Evolutionary conservation across 2,888 invertebrate genomes (phyloP), one percentile per base, ranked within the genome.

Genomic region (Hetaerina titia): DNA sequence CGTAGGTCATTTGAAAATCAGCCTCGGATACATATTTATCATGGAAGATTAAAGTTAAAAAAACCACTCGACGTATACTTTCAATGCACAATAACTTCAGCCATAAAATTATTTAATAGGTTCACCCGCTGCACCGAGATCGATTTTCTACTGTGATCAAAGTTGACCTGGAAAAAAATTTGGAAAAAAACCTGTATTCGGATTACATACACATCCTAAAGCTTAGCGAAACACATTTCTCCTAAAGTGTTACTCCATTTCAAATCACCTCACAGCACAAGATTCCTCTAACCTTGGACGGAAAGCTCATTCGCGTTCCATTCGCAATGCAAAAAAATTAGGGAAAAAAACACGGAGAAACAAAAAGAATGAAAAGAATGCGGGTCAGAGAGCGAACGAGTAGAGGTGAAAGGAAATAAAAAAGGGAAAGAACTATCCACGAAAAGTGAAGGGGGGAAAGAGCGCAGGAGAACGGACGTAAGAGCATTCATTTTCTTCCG

Each of bases 401-500:
- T 13, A 13, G n/a, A n/a, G 60, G 11, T 17, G 81, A 45, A 31
- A 31, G 31, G 22, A 31, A 13, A 7, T 19, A 31, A 31, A 45
- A 25, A 74, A 74, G 74, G 25, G 74, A 19, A 19, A 4, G 19
- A 6, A 69, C 22, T 17, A n/a, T 19, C 9, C 8, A 8, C 9
- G 19, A n/a, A 7, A 7, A 19, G 64, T 15, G 69, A 69, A 69
- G n/a, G 7, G n/a, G 69, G 69, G 22, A 22, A 9, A 81, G 81
- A 11, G 81, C 4, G 31, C 19, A 31, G 31, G 31, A 31, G 15
- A 22, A 11, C 81, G 81, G 81, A 81, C 81, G 81, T 81, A 81
- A 31, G 81, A 81, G 81, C 81, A 81, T 81, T 81, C 81, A 81
- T 81, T 81, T 81, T 25, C 81, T 81, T 81, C 81, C 81, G 81